Conservation (phyloP, 2,797 vertebrate species). For the Poecilia velifera region DNA sequence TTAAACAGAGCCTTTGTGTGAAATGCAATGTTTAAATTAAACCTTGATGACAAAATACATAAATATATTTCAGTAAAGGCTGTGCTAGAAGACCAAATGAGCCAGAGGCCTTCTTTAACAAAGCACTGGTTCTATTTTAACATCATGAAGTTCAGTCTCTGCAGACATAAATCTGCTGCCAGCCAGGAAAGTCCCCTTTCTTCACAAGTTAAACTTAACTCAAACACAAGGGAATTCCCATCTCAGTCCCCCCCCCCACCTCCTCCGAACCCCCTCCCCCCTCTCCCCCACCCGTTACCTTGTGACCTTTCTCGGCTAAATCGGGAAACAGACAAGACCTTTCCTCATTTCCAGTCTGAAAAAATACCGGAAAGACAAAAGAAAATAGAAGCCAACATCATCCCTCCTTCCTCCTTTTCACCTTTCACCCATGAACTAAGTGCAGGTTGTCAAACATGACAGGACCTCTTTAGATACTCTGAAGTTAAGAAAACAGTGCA, state of each 20-base stretch:
- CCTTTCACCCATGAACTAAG: slow-evolving; percentile 39
- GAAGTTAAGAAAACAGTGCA: slow-evolving; percentile 71
- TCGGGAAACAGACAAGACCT: slow-evolving; percentile 46
- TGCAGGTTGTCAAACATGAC: slow-evolving; percentile 28
- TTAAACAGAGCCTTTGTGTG: neutral
- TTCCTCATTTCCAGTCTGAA: slow-evolving; percentile 52
- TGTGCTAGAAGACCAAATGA: neutral
- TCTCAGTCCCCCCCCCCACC: slow-evolving; percentile 9
- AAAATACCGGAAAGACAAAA: slow-evolving; percentile 44
- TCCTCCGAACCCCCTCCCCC: neutral
- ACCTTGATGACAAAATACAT: neutral
- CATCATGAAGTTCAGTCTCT: neutral
- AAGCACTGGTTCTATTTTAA: slow-evolving; percentile 4
- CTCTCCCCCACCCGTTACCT: slow-evolving; percentile 27
- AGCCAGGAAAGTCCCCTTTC: slow-evolving; percentile 14
- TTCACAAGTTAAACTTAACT: slow-evolving; percentile 9
- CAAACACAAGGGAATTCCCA: slow-evolving; percentile 58
- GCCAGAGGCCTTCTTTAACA: neutral
- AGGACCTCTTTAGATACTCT: slow-evolving; percentile 52
- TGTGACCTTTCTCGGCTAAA: slow-evolving; percentile 51
- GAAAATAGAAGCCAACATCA: slow-evolving; percentile 56
- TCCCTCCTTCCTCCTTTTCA: slow-evolving; percentile 59
- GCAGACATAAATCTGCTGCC: neutral
- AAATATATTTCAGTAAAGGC: neutral
- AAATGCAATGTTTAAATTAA: neutral